Base-by-base conservation (phyloP, 2,797 vertebrate species). In the Acanthis flammea region DNA sequence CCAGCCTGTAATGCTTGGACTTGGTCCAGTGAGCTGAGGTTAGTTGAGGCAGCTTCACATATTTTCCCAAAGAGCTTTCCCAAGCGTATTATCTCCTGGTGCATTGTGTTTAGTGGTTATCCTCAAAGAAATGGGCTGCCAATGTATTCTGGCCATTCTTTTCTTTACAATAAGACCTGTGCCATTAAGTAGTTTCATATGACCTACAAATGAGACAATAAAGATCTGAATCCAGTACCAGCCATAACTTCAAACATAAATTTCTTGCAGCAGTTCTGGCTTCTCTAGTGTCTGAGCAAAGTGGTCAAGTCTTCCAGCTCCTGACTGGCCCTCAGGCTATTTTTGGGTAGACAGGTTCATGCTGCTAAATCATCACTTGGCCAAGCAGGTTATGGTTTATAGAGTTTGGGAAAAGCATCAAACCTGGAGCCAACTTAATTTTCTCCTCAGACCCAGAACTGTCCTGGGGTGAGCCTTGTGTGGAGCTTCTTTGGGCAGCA, bases 11-110 rank as follows among this genome's bases (percentile, higher is more conserved):
- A 57, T 70, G 55, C 83, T 84, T 94, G 94, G 91, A 75, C 51
- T 63, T 91, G 85, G 58, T 81, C 87, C 92, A 95, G 73, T 60
- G 89, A 91, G 88, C 85, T 83, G 90, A 87, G 91, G 76, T 60
- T 73, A 81, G 91, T 27, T 90, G 82, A 90, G 90, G 76, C 89
- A 81, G 94, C 79, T 94, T 94, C 79, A 73, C 4, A 4, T 68
- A 60, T 73, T 96, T 95, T 95, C 94, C 83, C 92, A 88, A 93
- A 94, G 88, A 93, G 82, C 91, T 97, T 97, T 96, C 95, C 92
- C 92, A 96, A 96, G 89, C 48, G 0, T 90, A 91, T 94, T 96
- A 94, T 92, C 95, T 86, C 33, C 79, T 88, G 66, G 47, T 86
- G 47, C 88, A 90, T 96, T 96, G 95, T 96, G 85, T 92, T 94